Base-by-base conservation (phyloP, 2,888 invertebrate genomes). In the Stenchaetothrips biformis region DNA sequence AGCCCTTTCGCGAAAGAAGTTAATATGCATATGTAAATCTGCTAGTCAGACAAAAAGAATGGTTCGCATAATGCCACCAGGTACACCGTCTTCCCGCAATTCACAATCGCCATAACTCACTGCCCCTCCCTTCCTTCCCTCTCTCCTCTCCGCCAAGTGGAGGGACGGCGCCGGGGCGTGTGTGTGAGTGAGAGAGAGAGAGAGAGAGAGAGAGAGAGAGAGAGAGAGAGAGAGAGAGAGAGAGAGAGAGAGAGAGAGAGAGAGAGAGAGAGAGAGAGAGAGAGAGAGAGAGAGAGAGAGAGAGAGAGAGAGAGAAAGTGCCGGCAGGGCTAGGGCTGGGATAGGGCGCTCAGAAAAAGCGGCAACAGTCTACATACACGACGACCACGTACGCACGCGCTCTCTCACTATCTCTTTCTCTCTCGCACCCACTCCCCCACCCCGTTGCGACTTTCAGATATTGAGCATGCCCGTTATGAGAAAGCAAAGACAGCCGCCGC, bases 401-500 rank as follows among this genome's bases (percentile, higher is more conserved):
- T 37, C 37, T 37, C 37, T 37, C 37, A 37, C 37, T 37, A 1
- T 1, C 21, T 67, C 21, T 67, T 4, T 1, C 21, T 67, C 21
- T 67, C 67, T 67, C 18, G 16, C 59, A 9, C 16, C 53, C 53
- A 2, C 53, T 16, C 53, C 53, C 53, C 53, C 53, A 13, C 53
- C 53, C 59, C 67, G 37, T 37, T 37, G 37, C 37, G 37, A 37
- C 37, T 21, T 25, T 21, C 67, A 25, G 67, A 74, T 74, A 74
- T 74, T 25, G 67, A 74, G 67, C 25, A 74, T 25, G 67, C 67
- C 67, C 9, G 21, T 11, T 74, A 74, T 25, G 67, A 74, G 67
- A 74, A 74, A 25, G 67, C 67, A 74, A 74, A 74, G 67, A 74
- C 67, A 74, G 67, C 25, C 67, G 67, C 37, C 37, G 37, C 37